Conservation (phyloP, 2,888 invertebrate species). For the Thera obeliscata region DNA sequence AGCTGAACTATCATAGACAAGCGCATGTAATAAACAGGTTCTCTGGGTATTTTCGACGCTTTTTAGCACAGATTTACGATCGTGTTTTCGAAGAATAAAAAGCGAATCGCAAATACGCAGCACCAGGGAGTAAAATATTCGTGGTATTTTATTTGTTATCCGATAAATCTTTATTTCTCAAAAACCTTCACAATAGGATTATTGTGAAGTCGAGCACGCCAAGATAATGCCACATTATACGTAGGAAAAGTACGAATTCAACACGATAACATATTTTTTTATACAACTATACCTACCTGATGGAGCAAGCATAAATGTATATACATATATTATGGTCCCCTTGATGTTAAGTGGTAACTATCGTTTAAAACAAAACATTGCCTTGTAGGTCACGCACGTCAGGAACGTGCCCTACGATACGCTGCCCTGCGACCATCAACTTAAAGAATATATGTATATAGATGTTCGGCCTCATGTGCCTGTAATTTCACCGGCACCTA, state of each 20-base stretch:
- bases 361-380: no score
- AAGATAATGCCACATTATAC: constrained; percentile 15
- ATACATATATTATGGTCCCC: no score
- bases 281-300: no score
- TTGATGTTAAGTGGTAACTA: no score
- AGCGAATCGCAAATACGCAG: constrained; percentile 33
- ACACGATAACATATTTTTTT: constrained; percentile 4
- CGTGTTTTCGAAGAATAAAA: constrained; percentile 36
- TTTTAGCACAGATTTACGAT: constrained; percentile 35
- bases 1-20: not conserved
- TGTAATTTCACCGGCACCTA: no score
- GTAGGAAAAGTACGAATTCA: constrained; percentile 1
- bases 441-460: no score
- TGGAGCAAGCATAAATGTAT: no score
- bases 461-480: no score
- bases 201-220: constrained; percentile 17
- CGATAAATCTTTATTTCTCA: constrained; percentile 24
- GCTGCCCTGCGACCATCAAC: no score
- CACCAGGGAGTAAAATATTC: constrained; percentile 23
- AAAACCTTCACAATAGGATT: constrained; percentile 21
- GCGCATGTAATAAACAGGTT: not conserved
- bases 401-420: no score
- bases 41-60: constrained; percentile 30
- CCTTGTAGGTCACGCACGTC: no score
- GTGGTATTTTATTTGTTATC: constrained; percentile 18